phyloP scores from a whole-genome alignment of 2,797 vertebrate species.

The Phoxinus dragarum region DNA sequence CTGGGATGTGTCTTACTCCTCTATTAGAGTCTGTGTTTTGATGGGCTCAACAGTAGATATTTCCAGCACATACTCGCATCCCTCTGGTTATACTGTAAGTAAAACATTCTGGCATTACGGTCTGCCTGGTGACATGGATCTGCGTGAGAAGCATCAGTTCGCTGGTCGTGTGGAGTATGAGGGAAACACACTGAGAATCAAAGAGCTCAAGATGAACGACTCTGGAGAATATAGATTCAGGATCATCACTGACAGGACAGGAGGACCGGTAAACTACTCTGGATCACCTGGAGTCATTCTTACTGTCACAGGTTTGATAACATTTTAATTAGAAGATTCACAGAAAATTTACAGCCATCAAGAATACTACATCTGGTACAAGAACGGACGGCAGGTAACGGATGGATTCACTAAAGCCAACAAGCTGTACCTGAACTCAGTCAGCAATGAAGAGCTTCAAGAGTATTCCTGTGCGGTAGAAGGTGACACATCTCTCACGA shows the following conservation, averaged over 20 bases:
- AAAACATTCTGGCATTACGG: slow-evolving; percentile 48
- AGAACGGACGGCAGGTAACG: background rate
- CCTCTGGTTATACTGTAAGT: background rate
- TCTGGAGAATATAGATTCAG: slow-evolving; percentile 62
- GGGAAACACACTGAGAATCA: slow-evolving; percentile 61
- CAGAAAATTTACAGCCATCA: too few relatives aligned
- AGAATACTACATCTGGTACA: slow-evolving; percentile 26
- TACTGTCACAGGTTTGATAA: slow-evolving; percentile 62
- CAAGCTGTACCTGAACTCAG: slow-evolving; percentile 23
- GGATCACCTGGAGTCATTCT: slow-evolving; percentile 59
- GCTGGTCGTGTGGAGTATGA: slow-evolving; percentile 40
- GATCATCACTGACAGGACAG: accelerated
- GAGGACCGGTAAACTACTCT: background rate
- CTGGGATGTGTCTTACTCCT: slow-evolving; percentile 34
- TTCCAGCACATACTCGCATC: slow-evolving; percentile 40
- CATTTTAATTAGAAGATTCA: too few relatives aligned
- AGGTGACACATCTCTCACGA: background rate
- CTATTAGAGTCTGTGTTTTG: slow-evolving; percentile 53
- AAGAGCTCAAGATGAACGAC: slow-evolving; percentile 46
- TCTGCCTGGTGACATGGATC: accelerated
- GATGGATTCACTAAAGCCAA: slow-evolving; percentile 1
- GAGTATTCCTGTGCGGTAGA: slow-evolving; percentile 41
- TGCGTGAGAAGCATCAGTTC: background rate
- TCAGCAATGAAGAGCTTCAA: background rate
- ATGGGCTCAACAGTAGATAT: slow-evolving; percentile 59